These are phyloP conservation scores for Camponotus vicinus DNA, from an alignment of 1,140 invertebrate species.

Conservation along the genomic window DNA sequence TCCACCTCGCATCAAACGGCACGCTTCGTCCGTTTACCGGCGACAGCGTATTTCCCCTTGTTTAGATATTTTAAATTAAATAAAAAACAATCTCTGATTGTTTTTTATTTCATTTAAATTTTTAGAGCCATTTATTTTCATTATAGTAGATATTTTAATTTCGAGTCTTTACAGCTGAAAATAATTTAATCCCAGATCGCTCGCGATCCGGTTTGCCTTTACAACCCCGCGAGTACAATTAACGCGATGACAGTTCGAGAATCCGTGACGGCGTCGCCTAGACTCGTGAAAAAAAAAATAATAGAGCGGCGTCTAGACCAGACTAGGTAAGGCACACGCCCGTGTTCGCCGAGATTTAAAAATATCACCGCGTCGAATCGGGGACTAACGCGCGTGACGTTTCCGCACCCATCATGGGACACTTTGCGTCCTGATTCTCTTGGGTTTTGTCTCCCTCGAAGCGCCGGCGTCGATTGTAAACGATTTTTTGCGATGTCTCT, in stretches of 20 bases:
- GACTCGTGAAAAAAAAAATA: conserved; percentile 29
- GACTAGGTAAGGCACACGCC: background rate
- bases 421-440: background rate
- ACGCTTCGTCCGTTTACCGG: conserved; percentile 16
- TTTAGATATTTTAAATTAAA: no score
- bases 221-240: no score
- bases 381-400: conserved; percentile 56
- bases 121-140: no score
- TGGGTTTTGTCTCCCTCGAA: background rate
- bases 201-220: no score
- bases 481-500: background rate
- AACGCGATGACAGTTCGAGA: background rate
- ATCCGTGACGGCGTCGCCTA: conserved; percentile 44
- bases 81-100: no score
- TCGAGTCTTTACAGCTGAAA: no score
- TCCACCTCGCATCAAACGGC: conserved; percentile 25
- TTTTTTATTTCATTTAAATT: no score
- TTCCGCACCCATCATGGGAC: background rate
- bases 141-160: no score
- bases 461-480: background rate
- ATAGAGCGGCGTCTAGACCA: background rate
- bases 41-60: no score
- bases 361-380: conserved; percentile 55
- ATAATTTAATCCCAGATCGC: no score
- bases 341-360: conserved; percentile 34